A percentile compares a stretch with the other conserved stretches of the same genome.
phyloP scores from a whole-genome alignment of 2,113 vertebrate species.

The Embiotoca jacksoni region DNA sequence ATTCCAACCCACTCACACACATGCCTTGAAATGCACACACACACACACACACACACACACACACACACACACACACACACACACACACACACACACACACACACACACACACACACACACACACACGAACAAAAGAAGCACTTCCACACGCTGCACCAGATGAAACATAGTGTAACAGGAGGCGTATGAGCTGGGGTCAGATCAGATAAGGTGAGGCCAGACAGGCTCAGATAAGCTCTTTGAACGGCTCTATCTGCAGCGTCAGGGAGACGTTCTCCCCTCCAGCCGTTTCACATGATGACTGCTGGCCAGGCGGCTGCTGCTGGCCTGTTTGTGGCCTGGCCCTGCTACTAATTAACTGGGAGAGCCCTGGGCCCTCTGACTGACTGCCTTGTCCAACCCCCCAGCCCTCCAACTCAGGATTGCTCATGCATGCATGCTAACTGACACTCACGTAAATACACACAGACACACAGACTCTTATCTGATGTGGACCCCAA shows the following conservation, averaged over 20 bases:
- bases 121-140: slow-evolving; percentile 15
- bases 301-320: slow-evolving; percentile 60
- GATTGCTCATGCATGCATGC: slow-evolving; percentile 79
- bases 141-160: slow-evolving; percentile 55
- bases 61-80: background rate
- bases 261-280: slow-evolving; percentile 74
- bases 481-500: slow-evolving; percentile 60
- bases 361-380: slow-evolving; percentile 71
- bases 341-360: slow-evolving; percentile 80
- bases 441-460: slow-evolving; percentile 64
- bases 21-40: background rate
- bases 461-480: slow-evolving; percentile 52
- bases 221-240: slow-evolving; percentile 80
- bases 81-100: slow-evolving; percentile 20
- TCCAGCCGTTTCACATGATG: slow-evolving; percentile 78
- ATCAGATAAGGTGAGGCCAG: slow-evolving; percentile 82
- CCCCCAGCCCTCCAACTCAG: slow-evolving; percentile 51
- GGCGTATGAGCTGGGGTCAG: slow-evolving; percentile 75
- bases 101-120: slow-evolving; percentile 9
- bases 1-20: slow-evolving; percentile 36
- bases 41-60: slow-evolving; percentile 13
- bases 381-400: slow-evolving; percentile 76
- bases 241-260: slow-evolving; percentile 82
- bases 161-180: slow-evolving; percentile 70
- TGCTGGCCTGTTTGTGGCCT: slow-evolving; percentile 75